A percentile compares a stretch with the other conserved stretches of the same genome.
phyloP scores from a whole-genome alignment of 2,113 vertebrate species.

The Dascyllus trimaculatus region DNA sequence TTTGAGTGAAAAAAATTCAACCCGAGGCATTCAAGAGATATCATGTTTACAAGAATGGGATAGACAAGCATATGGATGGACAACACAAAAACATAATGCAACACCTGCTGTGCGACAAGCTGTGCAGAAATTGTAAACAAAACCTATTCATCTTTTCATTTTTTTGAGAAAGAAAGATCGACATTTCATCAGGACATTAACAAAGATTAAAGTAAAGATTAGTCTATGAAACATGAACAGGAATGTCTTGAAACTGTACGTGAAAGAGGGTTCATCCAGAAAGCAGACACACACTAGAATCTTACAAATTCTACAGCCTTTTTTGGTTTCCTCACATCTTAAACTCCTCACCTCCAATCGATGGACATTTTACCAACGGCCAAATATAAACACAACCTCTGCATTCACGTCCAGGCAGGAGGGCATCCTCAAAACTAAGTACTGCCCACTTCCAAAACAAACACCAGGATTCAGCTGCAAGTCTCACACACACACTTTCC shows the following conservation, averaged over 20 bases:
- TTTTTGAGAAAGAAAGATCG: not conserved
- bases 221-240: not conserved
- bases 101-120: not conserved
- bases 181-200: not conserved
- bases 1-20: no score
- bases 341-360: not conserved
- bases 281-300: not conserved
- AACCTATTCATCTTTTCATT: not conserved
- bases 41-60: not conserved
- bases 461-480: slow-evolving; percentile 35
- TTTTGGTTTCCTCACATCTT: not conserved
- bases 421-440: slow-evolving; percentile 8
- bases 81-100: no score
- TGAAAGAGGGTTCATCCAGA: not conserved
- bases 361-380: not conserved
- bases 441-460: slow-evolving; percentile 48
- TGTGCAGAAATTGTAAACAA: not conserved
- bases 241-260: not conserved
- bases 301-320: not conserved
- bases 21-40: no score
- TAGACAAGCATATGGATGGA: not conserved
- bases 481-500: slow-evolving; percentile 12
- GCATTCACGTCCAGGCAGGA: slow-evolving; percentile 7
- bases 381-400: slow-evolving; percentile 9
- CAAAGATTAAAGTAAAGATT: not conserved